Percentiles rank a stretch among this genome's conserved stretches.
phyloP scores from a whole-genome alignment of 2,888 invertebrate species.

The Leucophenga maculata region DNA sequence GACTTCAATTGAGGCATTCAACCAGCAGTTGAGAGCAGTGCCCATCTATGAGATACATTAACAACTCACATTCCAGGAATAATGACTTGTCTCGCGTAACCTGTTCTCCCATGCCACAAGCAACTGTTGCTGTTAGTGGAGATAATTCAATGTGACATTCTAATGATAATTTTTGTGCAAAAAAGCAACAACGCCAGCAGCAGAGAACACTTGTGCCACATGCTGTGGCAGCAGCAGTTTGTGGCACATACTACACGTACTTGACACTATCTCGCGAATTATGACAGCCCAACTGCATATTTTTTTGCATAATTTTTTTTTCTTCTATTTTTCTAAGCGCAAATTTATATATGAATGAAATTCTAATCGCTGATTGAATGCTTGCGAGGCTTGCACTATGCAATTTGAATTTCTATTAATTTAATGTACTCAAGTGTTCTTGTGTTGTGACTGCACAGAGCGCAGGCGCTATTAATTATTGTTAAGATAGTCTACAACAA shows the following conservation, averaged over 20 bases:
- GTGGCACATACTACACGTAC: background rate
- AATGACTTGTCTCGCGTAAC: background rate
- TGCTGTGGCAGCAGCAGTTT: constrained; percentile 1
- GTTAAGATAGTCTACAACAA: background rate
- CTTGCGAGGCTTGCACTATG: background rate
- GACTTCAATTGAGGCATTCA: too few species aligned
- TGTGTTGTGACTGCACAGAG: background rate
- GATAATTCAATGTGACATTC: constrained; percentile 28
- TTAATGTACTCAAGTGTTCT: constrained; percentile 51
- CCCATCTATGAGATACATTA: too few species aligned
- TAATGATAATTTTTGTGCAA: constrained; percentile 25
- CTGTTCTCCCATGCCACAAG: background rate
- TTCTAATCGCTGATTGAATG: too few species aligned
- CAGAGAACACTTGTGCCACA: constrained; percentile 28
- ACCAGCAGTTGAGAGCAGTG: too few species aligned
- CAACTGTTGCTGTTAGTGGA: too few species aligned
- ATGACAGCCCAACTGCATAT: constrained; percentile 31
- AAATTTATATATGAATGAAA: background rate
- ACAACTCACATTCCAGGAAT: too few species aligned
- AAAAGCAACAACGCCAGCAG: background rate
- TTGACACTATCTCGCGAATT: constrained; percentile 27
- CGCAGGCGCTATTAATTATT: constrained; percentile 7
- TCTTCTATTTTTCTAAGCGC: background rate
- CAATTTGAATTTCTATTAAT: constrained; percentile 62
- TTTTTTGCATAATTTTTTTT: constrained; percentile 11